Conservation (phyloP, 1,140 invertebrate genomes). For the Platorchestia sp. region DNA sequence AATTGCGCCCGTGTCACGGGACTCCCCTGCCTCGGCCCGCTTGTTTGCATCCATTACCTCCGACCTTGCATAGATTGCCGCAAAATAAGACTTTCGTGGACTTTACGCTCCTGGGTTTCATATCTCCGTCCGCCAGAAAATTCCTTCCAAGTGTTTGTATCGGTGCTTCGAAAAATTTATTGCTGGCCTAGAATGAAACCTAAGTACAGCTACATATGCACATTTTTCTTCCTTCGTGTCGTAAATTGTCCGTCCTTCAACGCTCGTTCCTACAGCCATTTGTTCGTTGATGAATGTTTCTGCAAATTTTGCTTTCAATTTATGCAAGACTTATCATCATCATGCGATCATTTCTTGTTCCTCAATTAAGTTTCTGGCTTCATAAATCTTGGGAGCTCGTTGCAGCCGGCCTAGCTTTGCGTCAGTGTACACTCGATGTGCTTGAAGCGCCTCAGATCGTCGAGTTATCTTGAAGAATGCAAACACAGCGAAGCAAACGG, state of each 20-base stretch:
- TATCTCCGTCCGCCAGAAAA: background rate
- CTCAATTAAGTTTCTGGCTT: background rate
- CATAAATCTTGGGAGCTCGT: background rate
- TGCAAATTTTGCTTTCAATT: background rate
- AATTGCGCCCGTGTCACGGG: constrained; percentile 35
- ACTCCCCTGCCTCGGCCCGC: background rate
- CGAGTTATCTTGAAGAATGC: background rate
- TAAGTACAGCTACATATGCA: background rate
- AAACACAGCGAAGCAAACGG: background rate
- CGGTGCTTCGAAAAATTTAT: background rate
- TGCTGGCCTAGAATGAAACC: background rate
- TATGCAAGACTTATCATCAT: background rate
- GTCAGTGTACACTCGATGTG: background rate
- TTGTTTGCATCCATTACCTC: constrained; percentile 48
- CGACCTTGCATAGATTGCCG: background rate
- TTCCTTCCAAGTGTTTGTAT: background rate
- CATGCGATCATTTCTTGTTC: background rate
- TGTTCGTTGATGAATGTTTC: background rate
- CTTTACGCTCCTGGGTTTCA: background rate
- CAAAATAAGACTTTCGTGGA: background rate
- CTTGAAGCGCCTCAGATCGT: background rate
- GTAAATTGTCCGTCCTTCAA: background rate
- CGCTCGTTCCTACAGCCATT: background rate
- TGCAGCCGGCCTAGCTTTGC: background rate
- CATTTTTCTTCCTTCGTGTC: background rate